phyloP scores from a whole-genome alignment of 2,797 vertebrate genomes.

The Protosalanx chinensis region DNA sequence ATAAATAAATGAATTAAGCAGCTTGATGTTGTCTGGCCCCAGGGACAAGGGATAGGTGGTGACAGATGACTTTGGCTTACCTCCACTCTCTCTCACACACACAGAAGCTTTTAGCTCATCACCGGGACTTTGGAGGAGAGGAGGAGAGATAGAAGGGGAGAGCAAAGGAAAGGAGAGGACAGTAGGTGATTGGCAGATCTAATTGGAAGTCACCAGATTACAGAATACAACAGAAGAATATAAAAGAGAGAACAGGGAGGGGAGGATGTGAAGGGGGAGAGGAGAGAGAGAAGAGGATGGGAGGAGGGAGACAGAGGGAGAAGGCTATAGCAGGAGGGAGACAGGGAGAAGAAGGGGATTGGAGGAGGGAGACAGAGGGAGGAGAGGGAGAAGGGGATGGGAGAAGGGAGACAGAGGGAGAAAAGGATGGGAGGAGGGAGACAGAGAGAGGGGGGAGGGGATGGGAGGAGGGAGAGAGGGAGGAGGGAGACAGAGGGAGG shows the following conservation, averaged over 20 bases:
- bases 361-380: too few relatives aligned
- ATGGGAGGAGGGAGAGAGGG: too few relatives aligned
- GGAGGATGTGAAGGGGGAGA: neutral
- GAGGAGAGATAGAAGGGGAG: neutral
- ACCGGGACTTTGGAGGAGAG: neutral
- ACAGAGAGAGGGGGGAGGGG: too few relatives aligned
- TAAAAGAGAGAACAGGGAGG: conserved; percentile 19
- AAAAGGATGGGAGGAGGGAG: too few relatives aligned
- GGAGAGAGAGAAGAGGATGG: neutral
- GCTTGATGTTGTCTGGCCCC: conserved; percentile 35
- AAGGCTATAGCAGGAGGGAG: neutral
- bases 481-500: too few relatives aligned
- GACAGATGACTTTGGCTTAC: conserved; percentile 26
- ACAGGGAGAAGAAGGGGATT: too few relatives aligned
- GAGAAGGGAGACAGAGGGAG: too few relatives aligned
- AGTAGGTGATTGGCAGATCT: conserved; percentile 56
- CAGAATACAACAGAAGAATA: conserved; percentile 58
- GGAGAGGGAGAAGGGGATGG: too few relatives aligned
- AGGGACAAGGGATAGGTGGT: conserved; percentile 26
- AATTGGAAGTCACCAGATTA: conserved; percentile 54
- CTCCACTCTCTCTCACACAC: neutral
- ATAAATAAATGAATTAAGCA: conserved; percentile 43
- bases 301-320: too few relatives aligned
- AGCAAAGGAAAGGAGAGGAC: conserved; percentile 18
- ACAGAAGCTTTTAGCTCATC: too few relatives aligned